Evolutionary conservation across 2,888 invertebrate species (phyloP), one percentile per base, ranked within the genome.

Genomic region (Hyposoter didymator): DNA sequence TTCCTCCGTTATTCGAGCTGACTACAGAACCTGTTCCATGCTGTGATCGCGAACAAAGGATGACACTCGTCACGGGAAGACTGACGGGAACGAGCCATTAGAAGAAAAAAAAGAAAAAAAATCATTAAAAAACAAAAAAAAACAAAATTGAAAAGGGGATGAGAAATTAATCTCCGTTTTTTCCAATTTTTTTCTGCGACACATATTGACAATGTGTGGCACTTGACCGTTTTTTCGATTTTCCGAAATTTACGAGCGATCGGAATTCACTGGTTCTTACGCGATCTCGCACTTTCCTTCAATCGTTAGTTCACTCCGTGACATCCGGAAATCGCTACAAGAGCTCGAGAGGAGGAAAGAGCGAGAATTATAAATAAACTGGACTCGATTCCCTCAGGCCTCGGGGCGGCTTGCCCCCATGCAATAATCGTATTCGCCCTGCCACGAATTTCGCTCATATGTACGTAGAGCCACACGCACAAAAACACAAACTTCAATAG

Each of bases 1-100:
- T 79, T 75, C 79, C 64, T 75, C 67, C 62, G 67, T 59, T 59
- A 74, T 62, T 62, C 79, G 52, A 79, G 35, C 59, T 22, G 19
- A 69, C 79, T 43, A 28, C 59, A 47, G 55, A n/a, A 32, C 79
- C 69, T 64, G 62, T 83, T 67, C 45, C 49, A 69, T 64, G 45
- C 59, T 64, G 69, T 70, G 45, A 52, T 79, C 69, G 39, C 74
- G 39, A 70, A 84, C 79, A 79, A 84, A 74, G 70, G 39, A 47
- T 47, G 70, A 70, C 22, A 69, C 67, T 55, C 47, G 70, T 74
- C 45, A 79, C 47, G 62, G 64, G 45, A 49, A 52, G 84, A 35
- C 78, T 52, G 45, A 64, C 55, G 19, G 43, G 28, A 78, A 55
- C 55, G 79, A 70, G 47, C 39, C 72, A n/a, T 62, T 28, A 49